phyloP scores from a whole-genome alignment of 30 jellyfish, hydroid and myxozoan genomes.

The Sanderia malayensis region DNA sequence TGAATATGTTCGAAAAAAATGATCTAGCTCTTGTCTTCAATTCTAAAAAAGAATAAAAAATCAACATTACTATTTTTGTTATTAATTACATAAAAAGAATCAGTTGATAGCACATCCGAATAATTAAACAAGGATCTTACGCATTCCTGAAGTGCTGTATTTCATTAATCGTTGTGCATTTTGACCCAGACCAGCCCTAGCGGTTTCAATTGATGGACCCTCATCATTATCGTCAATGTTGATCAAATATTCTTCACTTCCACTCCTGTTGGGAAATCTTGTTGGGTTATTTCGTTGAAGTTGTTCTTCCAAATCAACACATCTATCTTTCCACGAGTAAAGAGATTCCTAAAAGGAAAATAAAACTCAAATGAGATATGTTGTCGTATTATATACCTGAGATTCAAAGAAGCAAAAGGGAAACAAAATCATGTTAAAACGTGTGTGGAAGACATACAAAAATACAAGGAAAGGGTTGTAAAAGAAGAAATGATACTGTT shows the following conservation, averaged over 20 bases:
- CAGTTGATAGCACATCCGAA: too few relatives aligned
- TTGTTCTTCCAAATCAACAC: constrained; percentile 55
- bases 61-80: too few relatives aligned
- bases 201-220: constrained; percentile 61
- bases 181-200: constrained; percentile 44
- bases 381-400: neutral
- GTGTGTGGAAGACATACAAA: too few relatives aligned
- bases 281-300: constrained; percentile 14
- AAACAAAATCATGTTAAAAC: neutral
- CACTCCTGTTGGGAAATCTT: constrained; percentile 21
- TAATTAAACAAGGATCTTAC: too few relatives aligned
- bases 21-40: constrained; percentile 59
- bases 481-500: neutral
- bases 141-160: constrained; percentile 60
- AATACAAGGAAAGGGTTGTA: neutral
- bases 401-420: neutral
- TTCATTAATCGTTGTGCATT: constrained; percentile 37
- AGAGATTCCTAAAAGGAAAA: constrained; percentile 45
- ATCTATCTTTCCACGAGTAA: constrained; percentile 60
- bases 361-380: neutral
- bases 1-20: constrained; percentile 21
- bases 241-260: constrained; percentile 52
- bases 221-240: constrained; percentile 58
- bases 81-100: too few relatives aligned
- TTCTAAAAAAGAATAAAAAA: constrained; percentile 26